Base-by-base conservation (phyloP, 1,140 invertebrate species). In the Drosophila persimilis region DNA sequence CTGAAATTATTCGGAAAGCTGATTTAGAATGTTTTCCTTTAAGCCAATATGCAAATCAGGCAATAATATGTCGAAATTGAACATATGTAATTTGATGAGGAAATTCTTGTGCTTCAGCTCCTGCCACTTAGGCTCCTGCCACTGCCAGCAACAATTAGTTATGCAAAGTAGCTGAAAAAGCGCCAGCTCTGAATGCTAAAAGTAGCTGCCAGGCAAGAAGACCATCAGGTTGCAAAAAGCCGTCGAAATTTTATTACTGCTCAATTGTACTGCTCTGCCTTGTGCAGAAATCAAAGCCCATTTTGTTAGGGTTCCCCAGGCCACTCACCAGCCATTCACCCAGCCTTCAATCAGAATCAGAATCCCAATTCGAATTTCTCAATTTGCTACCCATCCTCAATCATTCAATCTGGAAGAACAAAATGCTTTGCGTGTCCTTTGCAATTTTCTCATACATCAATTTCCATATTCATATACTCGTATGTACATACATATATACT, bases 391-490 rank as follows among this genome's bases (percentile, higher is more conserved):
- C 51, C 50, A 24, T 43, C 67, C 48, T 55, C 77, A 60, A 75
- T 80, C 80, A 80, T 66, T 79, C 73, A 69, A 80, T 69, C 65
- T 55, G 62, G 61, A 56, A 77, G 73, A 70, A 76, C 66, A 57
- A 77, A 80, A 85, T 77, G 70, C 69, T 77, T 85, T 88, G 83
- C 81, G 78, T 83, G 78, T 88, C 81, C 74, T 77, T 85, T 75
- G 83, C 83, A 88, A 86, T 86, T 88, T 86, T 70, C 74, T 70
- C 74, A 88, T 86, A 83, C 83, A 86, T 88, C 83, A 88, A 83
- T 83, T 88, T 88, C 88, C 83, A 88, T 86, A 81, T 86, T 77
- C 73, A 67, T 75, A 76, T 41, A 65, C 59, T 61, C 52, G 39
- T 24, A 26, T 9, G 17, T 13, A 7, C 35, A 11, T 22, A 69